Conservation (phyloP, 2,797 vertebrate species). For the Sorex maritimensis region DNA sequence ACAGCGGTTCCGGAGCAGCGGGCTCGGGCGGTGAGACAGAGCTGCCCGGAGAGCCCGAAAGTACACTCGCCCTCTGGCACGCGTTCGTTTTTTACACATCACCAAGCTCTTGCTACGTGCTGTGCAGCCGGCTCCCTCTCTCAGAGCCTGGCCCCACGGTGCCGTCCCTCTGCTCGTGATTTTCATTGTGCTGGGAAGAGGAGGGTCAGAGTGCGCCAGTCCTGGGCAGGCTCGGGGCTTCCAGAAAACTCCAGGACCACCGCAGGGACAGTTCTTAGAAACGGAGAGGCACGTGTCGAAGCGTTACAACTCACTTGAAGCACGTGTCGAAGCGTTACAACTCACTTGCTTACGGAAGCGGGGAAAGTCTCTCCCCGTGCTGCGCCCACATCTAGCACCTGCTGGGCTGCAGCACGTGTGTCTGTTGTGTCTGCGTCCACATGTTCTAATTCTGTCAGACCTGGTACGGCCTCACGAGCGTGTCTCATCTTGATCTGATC, state of each 20-base stretch:
- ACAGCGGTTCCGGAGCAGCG: too few relatives aligned
- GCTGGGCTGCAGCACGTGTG: not conserved
- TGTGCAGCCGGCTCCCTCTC: not conserved
- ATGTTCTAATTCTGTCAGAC: not conserved
- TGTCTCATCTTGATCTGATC: not conserved
- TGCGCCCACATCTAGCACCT: not conserved
- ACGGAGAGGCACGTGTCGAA: not conserved
- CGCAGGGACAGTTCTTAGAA: not conserved
- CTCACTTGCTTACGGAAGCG: not conserved
- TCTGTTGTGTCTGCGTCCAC: not conserved
- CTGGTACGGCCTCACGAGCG: not conserved
- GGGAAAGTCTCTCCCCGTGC: not conserved
- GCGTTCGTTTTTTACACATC: too few relatives aligned
- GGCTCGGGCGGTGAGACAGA: too few relatives aligned
- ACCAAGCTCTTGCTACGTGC: not conserved
- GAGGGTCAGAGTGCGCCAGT: accelerated
- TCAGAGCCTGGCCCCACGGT: accelerated
- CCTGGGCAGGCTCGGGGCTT: not conserved
- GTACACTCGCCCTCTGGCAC: too few relatives aligned
- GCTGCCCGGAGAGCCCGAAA: too few relatives aligned
- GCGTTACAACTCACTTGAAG: not conserved
- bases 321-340: not conserved
- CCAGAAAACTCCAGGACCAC: not conserved
- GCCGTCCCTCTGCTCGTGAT: accelerated
- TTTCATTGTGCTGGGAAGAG: not conserved